These are phyloP conservation scores for Phyllostomus discolor DNA, from an alignment of 2,113 vertebrate species.

Conservation along the genomic window DNA sequence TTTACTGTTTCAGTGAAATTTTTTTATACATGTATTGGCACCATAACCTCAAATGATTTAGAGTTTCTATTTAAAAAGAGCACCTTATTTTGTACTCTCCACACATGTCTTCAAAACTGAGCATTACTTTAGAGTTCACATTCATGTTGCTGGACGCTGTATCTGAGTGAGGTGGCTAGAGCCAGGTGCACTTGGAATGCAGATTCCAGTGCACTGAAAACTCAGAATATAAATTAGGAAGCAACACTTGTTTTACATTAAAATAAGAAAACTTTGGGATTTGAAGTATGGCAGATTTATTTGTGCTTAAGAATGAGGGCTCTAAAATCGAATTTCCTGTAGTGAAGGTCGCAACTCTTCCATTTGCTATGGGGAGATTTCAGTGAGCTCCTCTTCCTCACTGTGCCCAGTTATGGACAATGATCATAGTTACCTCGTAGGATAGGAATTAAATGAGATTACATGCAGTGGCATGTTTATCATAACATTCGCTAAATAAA, in stretches of 20 bases:
- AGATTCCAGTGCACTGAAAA: not conserved
- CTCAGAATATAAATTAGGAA: not conserved
- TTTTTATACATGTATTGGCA: not conserved
- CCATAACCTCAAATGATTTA: not conserved
- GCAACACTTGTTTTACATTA: not conserved
- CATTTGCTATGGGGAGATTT: not conserved
- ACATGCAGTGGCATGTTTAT: not conserved
- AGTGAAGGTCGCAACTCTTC: not conserved
- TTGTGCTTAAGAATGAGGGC: not conserved
- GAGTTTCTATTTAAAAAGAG: not conserved
- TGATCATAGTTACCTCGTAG: not conserved
- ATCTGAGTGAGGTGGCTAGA: not conserved
- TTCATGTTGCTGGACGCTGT: not conserved
- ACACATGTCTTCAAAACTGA: slow-evolving; percentile 2
- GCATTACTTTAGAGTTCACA: not conserved
- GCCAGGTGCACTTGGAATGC: not conserved
- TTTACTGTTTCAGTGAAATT: not conserved
- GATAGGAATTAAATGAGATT: not conserved
- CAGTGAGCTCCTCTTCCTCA: not conserved
- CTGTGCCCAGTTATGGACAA: not conserved
- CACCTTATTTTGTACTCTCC: not conserved
- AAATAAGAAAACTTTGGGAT: not conserved
- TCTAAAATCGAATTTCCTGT: not conserved
- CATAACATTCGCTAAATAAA: not conserved
- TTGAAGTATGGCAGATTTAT: not conserved